These are phyloP conservation scores for Tretioscincus oriximinensis DNA, from an alignment of 2,113 vertebrate genomes.

Conservation along the genomic window DNA sequence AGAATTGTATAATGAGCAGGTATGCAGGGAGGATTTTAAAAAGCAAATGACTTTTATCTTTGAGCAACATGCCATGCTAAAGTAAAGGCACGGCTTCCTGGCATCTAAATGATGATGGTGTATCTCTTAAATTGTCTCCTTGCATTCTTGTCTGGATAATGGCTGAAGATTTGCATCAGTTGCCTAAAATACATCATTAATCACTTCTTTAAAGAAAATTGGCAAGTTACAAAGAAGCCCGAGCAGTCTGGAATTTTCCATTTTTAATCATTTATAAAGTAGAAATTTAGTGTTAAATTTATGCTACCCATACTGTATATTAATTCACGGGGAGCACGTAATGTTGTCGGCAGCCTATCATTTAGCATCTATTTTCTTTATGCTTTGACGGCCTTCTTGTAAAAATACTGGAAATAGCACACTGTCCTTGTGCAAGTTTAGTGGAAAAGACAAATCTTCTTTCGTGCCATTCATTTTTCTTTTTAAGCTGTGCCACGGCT, in stretches of 20 bases:
- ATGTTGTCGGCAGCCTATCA: background rate
- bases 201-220: background rate
- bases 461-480: too few species aligned
- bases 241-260: background rate
- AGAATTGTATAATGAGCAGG: constrained; percentile 43
- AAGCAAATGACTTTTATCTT: constrained; percentile 46
- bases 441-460: background rate
- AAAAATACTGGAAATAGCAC: background rate
- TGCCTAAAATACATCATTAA: constrained; percentile 22
- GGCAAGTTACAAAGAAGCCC: background rate
- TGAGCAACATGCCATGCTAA: constrained; percentile 17
- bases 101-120: constrained; percentile 29
- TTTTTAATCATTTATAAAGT: background rate
- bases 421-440: background rate
- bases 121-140: constrained; percentile 41
- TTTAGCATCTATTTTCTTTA: background rate
- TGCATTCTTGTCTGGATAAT: constrained; percentile 47
- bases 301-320: background rate
- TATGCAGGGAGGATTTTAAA: constrained; percentile 33
- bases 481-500: background rate
- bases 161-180: constrained; percentile 42
- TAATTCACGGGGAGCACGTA: background rate
- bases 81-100: constrained; percentile 7
- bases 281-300: constrained; percentile 7
- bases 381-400: background rate